Evolutionary conservation across 2,113 vertebrate genomes (phyloP), one percentile per base, ranked within the genome.

Genomic region (Sander lucioperca): DNA sequence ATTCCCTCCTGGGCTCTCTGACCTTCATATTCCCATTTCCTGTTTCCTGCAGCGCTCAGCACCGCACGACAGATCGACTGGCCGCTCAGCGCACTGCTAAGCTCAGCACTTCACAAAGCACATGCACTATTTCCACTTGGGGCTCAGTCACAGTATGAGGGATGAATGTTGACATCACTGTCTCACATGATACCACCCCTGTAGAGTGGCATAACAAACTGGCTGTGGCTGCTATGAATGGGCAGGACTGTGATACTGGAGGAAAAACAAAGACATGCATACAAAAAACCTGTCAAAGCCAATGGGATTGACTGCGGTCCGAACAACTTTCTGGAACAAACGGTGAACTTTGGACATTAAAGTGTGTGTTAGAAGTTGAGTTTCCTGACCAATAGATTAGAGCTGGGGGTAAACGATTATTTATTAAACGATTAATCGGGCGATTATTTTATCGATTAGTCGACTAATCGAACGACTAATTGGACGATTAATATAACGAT

Each of bases 21-120:
- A 91, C 85, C 85, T 91, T 86, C 59, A 85, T 65, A 36, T 63
- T 79, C 57, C 43, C 77, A 21, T 67, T 91, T 85, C 86, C 81
- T 74, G 77, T 84, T 25, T 67, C 69, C 69, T 79, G 59, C 61
- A 4, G 70, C 33, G 39, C 66, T 23, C 65, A 10, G 58, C 33
- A 1, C 58, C 1, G n/a, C 71, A 50, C 18, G 48, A 36, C 64
- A 69, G 72, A 82, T 76, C 27, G 61, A 76, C 79, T 63, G 27
- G 69, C 67, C 4, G 43, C 75, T 73, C 54, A 8, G 61, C 73
- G 27, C 75, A 10, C 75, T 75, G 79, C 79, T 61, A 18, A 69
- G 62, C 83, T 87, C 70, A 83, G 85, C 88, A 71, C 63, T 77
- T 87, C 54, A 63, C 48, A 47, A n/a, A 74, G 45, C 81, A 79